Evolutionary conservation across 1,140 invertebrate genomes (phyloP).

Genomic region (Caenorhabditis brenneri): DNA sequence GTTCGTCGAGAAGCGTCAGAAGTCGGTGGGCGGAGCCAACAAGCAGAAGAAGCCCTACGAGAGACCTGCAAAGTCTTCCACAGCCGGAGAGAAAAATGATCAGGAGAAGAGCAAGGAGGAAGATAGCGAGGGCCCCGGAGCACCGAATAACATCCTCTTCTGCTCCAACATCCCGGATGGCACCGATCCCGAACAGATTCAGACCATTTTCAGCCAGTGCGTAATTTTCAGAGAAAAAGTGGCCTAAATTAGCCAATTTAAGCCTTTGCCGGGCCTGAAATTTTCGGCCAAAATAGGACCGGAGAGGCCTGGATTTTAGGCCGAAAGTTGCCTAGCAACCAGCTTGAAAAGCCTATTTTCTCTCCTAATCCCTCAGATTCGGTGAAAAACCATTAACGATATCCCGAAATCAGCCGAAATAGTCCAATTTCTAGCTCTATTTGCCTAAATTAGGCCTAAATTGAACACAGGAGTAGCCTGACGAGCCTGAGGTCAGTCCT

Average conservation of each 20-base stretch:
- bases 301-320: neutral
- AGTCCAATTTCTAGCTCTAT: too few relatives aligned
- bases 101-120: conserved; percentile 55
- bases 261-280: neutral
- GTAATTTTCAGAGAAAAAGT: neutral
- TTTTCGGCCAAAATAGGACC: neutral
- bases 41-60: conserved; percentile 71
- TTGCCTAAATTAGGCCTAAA: too few relatives aligned
- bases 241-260: neutral
- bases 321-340: neutral
- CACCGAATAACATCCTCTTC: conserved; percentile 97
- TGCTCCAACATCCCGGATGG: conserved; percentile 97
- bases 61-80: conserved; percentile 37
- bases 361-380: too few relatives aligned
- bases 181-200: conserved; percentile 98
- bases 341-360: too few relatives aligned
- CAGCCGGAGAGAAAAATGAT: neutral
- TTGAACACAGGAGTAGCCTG: too few relatives aligned
- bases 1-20: conserved; percentile 82
- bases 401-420: neutral
- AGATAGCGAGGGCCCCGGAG: conserved; percentile 59
- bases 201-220: conserved; percentile 83
- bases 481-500: too few relatives aligned
- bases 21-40: conserved; percentile 63
- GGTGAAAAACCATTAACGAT: neutral